Percentiles rank a stretch among this genome's conserved stretches.
phyloP scores from a whole-genome alignment of 1,140 invertebrate genomes.

The Ips typographus region DNA sequence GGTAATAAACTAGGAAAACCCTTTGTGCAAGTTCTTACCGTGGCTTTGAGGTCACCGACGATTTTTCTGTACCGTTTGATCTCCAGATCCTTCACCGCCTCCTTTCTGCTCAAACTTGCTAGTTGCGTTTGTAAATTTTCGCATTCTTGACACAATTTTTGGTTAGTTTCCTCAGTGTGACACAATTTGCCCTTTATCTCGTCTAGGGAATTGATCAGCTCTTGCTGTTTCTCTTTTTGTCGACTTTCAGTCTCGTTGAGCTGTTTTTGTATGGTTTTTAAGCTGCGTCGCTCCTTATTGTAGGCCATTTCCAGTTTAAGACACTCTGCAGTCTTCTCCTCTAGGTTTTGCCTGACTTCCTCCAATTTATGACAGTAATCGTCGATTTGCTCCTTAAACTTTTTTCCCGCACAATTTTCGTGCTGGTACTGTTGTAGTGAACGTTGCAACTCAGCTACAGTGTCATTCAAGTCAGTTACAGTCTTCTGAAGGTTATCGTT shows the following conservation, averaged over 20 bases:
- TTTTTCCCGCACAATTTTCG: slow-evolving; percentile 29
- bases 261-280: slow-evolving; percentile 32
- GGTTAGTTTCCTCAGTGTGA: slow-evolving; percentile 19
- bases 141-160: slow-evolving; percentile 24
- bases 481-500: slow-evolving; percentile 40
- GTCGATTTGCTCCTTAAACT: slow-evolving; percentile 34
- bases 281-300: slow-evolving; percentile 33
- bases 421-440: slow-evolving; percentile 32
- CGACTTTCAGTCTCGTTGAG: slow-evolving; percentile 28
- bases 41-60: slow-evolving; percentile 34
- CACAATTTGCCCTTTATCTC: slow-evolving; percentile 29
- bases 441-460: slow-evolving; percentile 33
- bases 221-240: slow-evolving; percentile 29
- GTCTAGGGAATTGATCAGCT: slow-evolving; percentile 29
- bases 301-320: slow-evolving; percentile 38
- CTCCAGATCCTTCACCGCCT: slow-evolving; percentile 32
- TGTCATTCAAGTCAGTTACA: slow-evolving; percentile 36
- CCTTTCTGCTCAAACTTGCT: slow-evolving; percentile 26
- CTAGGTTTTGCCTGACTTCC: slow-evolving; percentile 22
- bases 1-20: not conserved
- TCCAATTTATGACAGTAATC: slow-evolving; percentile 28
- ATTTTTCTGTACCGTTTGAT: slow-evolving; percentile 37
- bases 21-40: slow-evolving; percentile 15
- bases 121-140: slow-evolving; percentile 31
- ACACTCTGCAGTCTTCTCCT: slow-evolving; percentile 35